These are phyloP conservation scores for Parazoanthus swiftii DNA, from an alignment of 92 coral and sea anemone genomes.

Conservation along the genomic window DNA sequence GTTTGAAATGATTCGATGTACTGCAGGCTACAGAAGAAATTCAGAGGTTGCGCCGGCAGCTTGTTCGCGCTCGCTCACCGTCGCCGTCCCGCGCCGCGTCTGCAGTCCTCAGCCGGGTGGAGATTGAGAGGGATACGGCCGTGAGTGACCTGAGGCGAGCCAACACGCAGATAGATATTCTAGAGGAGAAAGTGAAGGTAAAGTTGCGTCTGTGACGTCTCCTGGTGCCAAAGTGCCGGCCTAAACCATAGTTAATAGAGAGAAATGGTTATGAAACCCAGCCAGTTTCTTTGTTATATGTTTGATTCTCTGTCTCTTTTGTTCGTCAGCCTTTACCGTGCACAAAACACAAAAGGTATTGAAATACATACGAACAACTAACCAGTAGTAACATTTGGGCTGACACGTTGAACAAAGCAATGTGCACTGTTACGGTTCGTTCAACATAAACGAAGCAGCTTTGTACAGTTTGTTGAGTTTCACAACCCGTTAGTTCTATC, in stretches of 20 bases:
- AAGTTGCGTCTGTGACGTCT: neutral
- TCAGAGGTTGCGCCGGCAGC: constrained; percentile 92
- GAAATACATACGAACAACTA: too few species aligned
- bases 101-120: constrained; percentile 82
- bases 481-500: too few species aligned
- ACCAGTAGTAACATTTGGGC: too few species aligned
- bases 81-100: constrained; percentile 99
- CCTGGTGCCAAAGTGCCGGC: neutral
- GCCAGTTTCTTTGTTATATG: too few species aligned
- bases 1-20: neutral
- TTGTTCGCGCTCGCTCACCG: constrained; percentile 89
- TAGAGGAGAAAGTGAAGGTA: constrained; percentile 94
- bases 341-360: too few species aligned
- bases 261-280: too few species aligned
- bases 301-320: too few species aligned
- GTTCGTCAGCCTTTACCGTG: too few species aligned
- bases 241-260: neutral
- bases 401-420: too few species aligned
- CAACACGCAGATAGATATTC: constrained; percentile 73
- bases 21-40: constrained; percentile 92
- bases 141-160: constrained; percentile 82
- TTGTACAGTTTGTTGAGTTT: too few species aligned
- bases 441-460: too few species aligned
- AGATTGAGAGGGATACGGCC: constrained; percentile 93
- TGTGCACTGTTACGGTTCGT: too few species aligned